A percentile compares a stretch with the other conserved stretches of the same genome.
phyloP scores from a whole-genome alignment of 2,888 invertebrate species.

The Pristionchus maxplancki region DNA sequence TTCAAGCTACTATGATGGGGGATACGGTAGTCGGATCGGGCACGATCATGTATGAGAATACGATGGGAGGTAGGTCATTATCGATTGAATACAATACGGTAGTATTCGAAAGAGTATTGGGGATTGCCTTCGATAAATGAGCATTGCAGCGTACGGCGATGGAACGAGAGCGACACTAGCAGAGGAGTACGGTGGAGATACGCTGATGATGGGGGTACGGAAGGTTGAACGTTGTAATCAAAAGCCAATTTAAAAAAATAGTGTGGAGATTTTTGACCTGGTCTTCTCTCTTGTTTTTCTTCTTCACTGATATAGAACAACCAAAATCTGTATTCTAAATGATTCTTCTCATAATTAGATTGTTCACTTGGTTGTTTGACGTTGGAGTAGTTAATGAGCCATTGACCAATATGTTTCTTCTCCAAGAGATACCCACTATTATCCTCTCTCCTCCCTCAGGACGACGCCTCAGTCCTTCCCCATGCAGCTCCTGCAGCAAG shows the following conservation, averaged over 20 bases:
- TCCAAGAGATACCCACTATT: background rate
- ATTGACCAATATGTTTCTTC: no score
- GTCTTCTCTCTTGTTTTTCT: no score
- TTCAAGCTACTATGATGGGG: slow-evolving; percentile 2
- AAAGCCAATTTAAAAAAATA: no score
- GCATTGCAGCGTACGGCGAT: background rate
- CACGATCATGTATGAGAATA: background rate
- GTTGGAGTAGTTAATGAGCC: no score
- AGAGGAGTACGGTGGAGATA: background rate
- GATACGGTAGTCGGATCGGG: background rate
- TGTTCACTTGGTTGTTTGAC: no score
- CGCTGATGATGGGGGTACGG: slow-evolving; percentile 20
- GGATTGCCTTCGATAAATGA: background rate
- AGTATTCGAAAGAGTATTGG: background rate
- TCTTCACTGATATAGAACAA: no score
- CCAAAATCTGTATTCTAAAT: no score
- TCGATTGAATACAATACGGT: background rate
- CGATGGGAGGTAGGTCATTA: background rate
- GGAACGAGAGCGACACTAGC: background rate
- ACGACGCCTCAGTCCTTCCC: background rate
- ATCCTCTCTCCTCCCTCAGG: background rate
- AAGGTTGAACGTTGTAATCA: background rate
- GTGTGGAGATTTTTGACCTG: no score
- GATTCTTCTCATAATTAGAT: no score
- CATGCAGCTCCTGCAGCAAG: background rate